Evolutionary conservation across 2,888 invertebrate species (phyloP).

Genomic region (Prenolepis imparis): DNA sequence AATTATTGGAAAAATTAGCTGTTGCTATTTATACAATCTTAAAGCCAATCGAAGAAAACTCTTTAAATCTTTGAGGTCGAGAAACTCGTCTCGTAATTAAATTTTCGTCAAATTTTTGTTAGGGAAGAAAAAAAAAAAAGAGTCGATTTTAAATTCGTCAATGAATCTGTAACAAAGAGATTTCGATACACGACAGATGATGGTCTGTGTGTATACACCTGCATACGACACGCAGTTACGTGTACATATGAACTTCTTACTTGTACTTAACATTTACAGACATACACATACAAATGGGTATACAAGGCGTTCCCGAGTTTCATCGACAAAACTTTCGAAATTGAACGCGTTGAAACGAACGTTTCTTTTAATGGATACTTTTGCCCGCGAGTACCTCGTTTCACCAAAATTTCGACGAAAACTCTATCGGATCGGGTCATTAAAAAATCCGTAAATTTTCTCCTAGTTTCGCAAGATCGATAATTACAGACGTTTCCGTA

Average conservation of each 20-base stretch:
- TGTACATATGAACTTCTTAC: conserved; percentile 51
- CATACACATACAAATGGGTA: conserved; percentile 60
- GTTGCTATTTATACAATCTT: background rate
- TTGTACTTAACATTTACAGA: conserved; percentile 64
- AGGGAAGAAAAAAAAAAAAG: no score
- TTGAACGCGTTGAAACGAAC: conserved; percentile 24
- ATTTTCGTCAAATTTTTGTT: background rate
- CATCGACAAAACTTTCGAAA: conserved; percentile 27
- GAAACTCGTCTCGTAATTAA: conserved; percentile 28
- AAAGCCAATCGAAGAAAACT: background rate
- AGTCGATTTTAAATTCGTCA: background rate
- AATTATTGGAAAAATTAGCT: conserved; percentile 29
- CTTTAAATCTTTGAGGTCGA: conserved; percentile 10
- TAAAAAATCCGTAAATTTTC: background rate
- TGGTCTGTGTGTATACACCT: conserved; percentile 28
- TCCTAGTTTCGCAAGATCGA: background rate
- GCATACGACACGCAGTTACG: conserved; percentile 38
- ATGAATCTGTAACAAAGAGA: background rate
- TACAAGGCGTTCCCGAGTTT: conserved; percentile 29
- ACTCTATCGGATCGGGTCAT: background rate
- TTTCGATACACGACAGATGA: conserved; percentile 4
- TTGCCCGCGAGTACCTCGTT: background rate
- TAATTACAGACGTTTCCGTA: conserved; percentile 14
- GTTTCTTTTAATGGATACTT: conserved; percentile 6
- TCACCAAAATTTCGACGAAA: conserved; percentile 10